Base-by-base conservation (phyloP, 2,888 invertebrate species). In the Carpatolechia fugitivella region DNA sequence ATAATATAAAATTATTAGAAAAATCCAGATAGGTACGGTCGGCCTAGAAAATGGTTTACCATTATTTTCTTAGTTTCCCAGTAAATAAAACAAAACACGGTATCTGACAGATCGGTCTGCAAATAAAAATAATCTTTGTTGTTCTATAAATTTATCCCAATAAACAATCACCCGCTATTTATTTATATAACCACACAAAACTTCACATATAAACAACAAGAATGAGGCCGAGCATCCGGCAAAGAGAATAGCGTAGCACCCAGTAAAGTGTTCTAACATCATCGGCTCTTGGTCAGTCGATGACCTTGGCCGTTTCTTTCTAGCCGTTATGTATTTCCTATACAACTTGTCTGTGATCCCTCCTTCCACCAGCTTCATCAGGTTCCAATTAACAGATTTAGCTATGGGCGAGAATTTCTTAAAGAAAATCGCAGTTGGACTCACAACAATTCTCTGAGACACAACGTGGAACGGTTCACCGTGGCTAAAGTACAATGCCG, bases 381-480 rank as follows among this genome's bases (percentile, higher is more conserved):
- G 63, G 31, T 82, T 59, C n/a, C 52, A 31, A 62, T 81, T 74
- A 0, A 86, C 56, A 0, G 81, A 54, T 1, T 61, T 54, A 0
- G 54, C 65, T 3, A 88, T 64, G 1, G 83, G 80, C 5, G 85
- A 86, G 60, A 70, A 81, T 56, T 82, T 86, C 60, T 86, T 86
- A 31, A 81, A 84, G 65, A 78, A 87, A 62, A 86, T 57, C 1
- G 76, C 80, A 0, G 73, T 66, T 0, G 85, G 86, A 54, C 71
- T 74, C 13, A 57, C 65, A 0, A 77, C 55, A n/a, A 88, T 59
- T 55, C 56, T 70, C 53, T 79, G 67, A 0, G 74, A 66, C 47
- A 87, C 56, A 35, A 83, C 71, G 54, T 82, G 76, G 38, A 84
- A 62, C 0, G 61, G 58, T 10, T 72, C 57, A 13, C 69, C 69